Base-by-base conservation (phyloP, 1,140 invertebrate genomes). In the Formica exsecta region DNA sequence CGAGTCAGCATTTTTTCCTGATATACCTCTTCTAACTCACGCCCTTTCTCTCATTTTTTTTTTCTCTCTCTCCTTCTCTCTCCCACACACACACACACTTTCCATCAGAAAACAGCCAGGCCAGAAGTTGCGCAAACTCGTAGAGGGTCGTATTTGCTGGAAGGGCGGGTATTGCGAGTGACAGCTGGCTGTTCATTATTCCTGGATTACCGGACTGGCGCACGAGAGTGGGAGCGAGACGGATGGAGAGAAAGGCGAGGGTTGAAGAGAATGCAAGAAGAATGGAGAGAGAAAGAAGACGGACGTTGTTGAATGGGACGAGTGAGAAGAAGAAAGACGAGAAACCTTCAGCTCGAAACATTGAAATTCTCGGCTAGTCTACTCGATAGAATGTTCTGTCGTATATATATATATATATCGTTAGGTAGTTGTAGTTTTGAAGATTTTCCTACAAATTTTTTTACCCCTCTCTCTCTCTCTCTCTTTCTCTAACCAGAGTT, bases 171-270 rank as follows among this genome's bases (percentile, higher is more conserved):
- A 92, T 93, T 94, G 92, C 91, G 87, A 93, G 92, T 93, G 93
- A 94, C 94, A 94, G 91, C 92, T 93, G 92, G 88, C 92, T 94
- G 93, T 94, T 94, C 93, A 94, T 94, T 94, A 94, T 94, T 94
- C 92, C 90, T 89, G 92, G 92, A 94, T 94, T 94, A 94, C 91
- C 87, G 86, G 88, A 81, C 88, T 90, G 89, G 74, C 66, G 84
- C 71, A 71, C 86, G 59, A 85, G 89, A 71, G 86, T 87, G 59
- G 89, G 86, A 84, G 83, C 59, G 66, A 64, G 85, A 71, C n/a
- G 59, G 41, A 29, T 38, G 86, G 71, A 64, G 61, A 77, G 86
- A 38, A 75, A 76, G 57, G n/a, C 38, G 70, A 71, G 77, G 83
- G 73, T 62, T 54, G 65, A 51, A 51, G n/a, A 25, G 41, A 51